Evolutionary conservation across 1,140 invertebrate species (phyloP).

Genomic region (Eubasilissa regina): DNA sequence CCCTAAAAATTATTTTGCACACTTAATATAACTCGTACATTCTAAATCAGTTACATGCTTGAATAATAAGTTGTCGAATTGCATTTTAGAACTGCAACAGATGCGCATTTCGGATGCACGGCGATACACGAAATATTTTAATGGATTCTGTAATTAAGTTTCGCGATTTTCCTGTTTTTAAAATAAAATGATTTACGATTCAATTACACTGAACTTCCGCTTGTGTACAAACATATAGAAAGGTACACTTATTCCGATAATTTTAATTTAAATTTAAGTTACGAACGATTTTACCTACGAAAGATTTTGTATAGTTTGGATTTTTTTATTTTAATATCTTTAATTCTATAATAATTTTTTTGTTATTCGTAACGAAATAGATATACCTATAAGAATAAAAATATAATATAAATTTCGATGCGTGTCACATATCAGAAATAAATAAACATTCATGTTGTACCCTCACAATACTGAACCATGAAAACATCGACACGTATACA

Average conservation of each 20-base stretch:
- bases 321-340: no score
- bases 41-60: background rate
- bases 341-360: no score
- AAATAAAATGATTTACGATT: conserved; percentile 16
- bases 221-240: background rate
- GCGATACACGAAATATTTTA: conserved; percentile 15
- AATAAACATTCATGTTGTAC: no score
- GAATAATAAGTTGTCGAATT: background rate
- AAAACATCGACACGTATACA: no score
- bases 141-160: conserved; percentile 17
- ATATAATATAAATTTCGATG: no score
- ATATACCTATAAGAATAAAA: no score
- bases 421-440: no score
- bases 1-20: background rate
- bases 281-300: no score
- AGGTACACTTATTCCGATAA: background rate
- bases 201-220: conserved; percentile 1
- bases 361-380: no score
- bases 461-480: no score
- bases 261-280: no score
- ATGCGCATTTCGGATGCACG: conserved; percentile 1
- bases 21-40: background rate
- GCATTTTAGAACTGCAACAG: background rate
- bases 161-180: conserved; percentile 1
- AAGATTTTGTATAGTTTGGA: no score